Evolutionary conservation across 1,140 invertebrate species (phyloP).

Genomic region (Batillaria attramentaria): DNA sequence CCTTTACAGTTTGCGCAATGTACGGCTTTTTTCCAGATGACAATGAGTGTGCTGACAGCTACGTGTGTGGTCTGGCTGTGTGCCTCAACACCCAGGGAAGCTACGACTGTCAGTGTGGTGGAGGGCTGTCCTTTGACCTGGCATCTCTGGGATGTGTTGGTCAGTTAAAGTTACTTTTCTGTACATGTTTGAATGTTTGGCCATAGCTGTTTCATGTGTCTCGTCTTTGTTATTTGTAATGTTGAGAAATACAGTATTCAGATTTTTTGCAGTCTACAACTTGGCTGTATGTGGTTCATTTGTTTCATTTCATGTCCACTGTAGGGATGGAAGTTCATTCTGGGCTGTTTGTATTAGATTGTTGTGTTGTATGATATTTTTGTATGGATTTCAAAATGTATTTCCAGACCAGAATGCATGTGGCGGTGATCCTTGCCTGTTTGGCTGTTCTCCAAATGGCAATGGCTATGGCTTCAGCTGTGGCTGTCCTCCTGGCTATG

Average conservation of each 20-base stretch:
- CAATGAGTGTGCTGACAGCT: conserved; percentile 81
- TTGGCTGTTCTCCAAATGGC: conserved; percentile 81
- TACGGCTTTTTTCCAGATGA: conserved; percentile 73
- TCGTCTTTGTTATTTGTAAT: neutral
- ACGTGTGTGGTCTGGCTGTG: conserved; percentile 82
- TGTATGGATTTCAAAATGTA: neutral
- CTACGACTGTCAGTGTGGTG: conserved; percentile 82
- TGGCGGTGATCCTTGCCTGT: conserved; percentile 69
- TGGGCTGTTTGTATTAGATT: neutral
- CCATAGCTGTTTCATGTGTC: neutral
- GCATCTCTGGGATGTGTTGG: conserved; percentile 65
- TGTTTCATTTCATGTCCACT: neutral
- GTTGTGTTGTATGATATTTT: neutral
- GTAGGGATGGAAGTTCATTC: neutral
- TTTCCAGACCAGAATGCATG: conserved; percentile 64
- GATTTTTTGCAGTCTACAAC: neutral
- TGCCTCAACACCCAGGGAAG: conserved; percentile 85
- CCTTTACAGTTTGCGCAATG: no score
- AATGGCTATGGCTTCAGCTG: conserved; percentile 79
- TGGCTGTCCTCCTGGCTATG: conserved; percentile 87
- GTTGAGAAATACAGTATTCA: neutral
- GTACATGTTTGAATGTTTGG: neutral
- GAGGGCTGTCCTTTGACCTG: conserved; percentile 74
- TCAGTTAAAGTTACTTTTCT: conserved; percentile 30
- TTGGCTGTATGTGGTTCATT: neutral